Evolutionary conservation across 2,797 vertebrate species (phyloP).

Genomic region (Epinephelus awoara): DNA sequence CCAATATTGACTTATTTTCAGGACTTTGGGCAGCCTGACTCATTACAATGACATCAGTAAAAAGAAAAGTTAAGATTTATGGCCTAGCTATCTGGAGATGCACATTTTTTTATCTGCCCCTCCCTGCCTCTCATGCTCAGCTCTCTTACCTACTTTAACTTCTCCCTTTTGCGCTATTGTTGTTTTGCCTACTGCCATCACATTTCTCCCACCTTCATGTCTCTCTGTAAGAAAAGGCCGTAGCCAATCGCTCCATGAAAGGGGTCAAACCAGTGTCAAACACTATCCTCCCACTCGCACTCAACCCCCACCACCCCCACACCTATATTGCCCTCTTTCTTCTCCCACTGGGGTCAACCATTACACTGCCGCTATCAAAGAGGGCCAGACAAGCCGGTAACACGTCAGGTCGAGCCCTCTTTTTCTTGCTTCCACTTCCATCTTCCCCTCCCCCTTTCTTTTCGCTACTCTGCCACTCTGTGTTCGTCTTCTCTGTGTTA

Average conservation of each 20-base stretch:
- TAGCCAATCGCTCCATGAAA: conserved; percentile 55
- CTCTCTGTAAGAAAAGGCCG: conserved; percentile 15
- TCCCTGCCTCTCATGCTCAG: background rate
- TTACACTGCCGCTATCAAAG: conserved; percentile 49
- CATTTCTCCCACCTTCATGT: background rate
- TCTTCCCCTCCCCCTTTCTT: conserved; percentile 6
- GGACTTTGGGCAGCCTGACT: too few relatives aligned
- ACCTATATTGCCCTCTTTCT: conserved; percentile 8
- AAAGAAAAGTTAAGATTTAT: conserved; percentile 1
- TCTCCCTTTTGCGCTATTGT: background rate
- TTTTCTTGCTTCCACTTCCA: conserved; percentile 26
- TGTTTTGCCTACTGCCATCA: background rate
- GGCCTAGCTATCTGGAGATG: conserved; percentile 11
- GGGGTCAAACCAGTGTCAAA: conserved; percentile 51
- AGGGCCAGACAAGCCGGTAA: conserved; percentile 27
- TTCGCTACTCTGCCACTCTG: background rate
- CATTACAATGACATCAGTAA: background rate
- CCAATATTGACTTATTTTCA: background rate
- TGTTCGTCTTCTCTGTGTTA: conserved; percentile 34
- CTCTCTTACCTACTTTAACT: background rate
- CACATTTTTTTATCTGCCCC: background rate
- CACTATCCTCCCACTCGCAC: conserved; percentile 23
- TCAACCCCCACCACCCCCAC: background rate
- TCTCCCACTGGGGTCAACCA: conserved; percentile 51
- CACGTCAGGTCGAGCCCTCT: conserved; percentile 38